A percentile compares a stretch with the other conserved stretches of the same genome.
Conservation (phyloP, 2,888 invertebrate genomes). For the Hyalella azteca region DNA sequence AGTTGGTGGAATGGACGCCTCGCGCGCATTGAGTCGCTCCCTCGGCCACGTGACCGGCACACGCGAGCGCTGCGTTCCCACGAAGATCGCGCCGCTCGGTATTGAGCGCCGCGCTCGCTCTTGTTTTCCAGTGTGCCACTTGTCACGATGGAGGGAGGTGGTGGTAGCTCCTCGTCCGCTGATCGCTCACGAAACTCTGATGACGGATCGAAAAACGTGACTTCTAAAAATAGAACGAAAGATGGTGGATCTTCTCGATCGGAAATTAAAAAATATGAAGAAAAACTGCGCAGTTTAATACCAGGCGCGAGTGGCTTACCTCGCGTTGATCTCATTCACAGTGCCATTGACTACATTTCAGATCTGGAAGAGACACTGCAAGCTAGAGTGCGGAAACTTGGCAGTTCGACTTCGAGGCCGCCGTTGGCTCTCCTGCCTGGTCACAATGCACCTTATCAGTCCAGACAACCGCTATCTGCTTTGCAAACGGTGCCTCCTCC, state of each 20-base stretch:
- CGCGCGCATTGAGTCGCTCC: conserved; percentile 14
- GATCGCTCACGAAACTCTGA: background rate
- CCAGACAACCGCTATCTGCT: conserved; percentile 44
- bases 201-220: conserved; percentile 18
- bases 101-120: conserved; percentile 11
- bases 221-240: background rate
- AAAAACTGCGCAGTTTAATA: conserved; percentile 45
- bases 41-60: conserved; percentile 26
- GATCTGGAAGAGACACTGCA: conserved; percentile 57
- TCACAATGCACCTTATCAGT: background rate
- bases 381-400: conserved; percentile 47
- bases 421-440: conserved; percentile 8
- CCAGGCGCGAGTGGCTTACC: conserved; percentile 46
- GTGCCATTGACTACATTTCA: conserved; percentile 58
- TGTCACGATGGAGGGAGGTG: conserved; percentile 22
- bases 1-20: conserved; percentile 20
- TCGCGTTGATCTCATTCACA: conserved; percentile 53
- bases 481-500: conserved; percentile 28
- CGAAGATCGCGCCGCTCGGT: conserved; percentile 20
- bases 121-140: conserved; percentile 31
- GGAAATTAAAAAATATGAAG: conserved; percentile 30
- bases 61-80: conserved; percentile 12
- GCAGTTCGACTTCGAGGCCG: background rate
- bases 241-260: conserved; percentile 7
- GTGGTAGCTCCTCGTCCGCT: background rate